Evolutionary conservation across 2,888 invertebrate genomes (phyloP).

Genomic region (Lingula anatina): DNA sequence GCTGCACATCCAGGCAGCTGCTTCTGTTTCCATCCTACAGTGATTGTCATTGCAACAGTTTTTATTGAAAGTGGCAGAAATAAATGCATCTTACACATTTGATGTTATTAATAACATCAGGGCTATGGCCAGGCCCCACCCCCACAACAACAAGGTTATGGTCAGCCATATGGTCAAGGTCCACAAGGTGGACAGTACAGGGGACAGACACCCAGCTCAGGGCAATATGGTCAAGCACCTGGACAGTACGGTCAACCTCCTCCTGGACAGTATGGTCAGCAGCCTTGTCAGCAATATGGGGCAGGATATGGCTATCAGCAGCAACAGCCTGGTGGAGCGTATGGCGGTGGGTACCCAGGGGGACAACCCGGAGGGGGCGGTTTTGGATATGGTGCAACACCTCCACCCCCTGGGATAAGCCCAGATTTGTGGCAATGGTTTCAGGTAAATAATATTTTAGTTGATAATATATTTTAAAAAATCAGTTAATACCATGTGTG

Average conservation of each 20-base stretch:
- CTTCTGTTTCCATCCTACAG: too few species aligned
- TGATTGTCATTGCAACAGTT: too few species aligned
- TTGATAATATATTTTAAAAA: too few species aligned
- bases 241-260: slow-evolving; percentile 7
- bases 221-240: slow-evolving; percentile 9
- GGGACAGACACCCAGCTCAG: background rate
- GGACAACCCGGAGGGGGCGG: slow-evolving; percentile 4
- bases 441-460: too few species aligned
- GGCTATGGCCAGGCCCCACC: too few species aligned
- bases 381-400: slow-evolving; percentile 14
- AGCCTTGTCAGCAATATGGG: background rate
- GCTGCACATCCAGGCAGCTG: too few species aligned
- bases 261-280: slow-evolving; percentile 1
- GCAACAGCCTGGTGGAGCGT: slow-evolving; percentile 20
- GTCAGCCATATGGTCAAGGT: too few species aligned
- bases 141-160: too few species aligned
- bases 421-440: slow-evolving; percentile 50
- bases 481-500: too few species aligned
- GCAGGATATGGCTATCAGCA: slow-evolving; percentile 12
- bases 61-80: too few species aligned
- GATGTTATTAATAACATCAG: too few species aligned
- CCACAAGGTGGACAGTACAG: background rate
- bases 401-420: slow-evolving; percentile 37
- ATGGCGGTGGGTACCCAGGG: slow-evolving; percentile 14
- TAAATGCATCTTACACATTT: too few species aligned